phyloP scores from a whole-genome alignment of 2,888 invertebrate species.

The Thymelicus sylvestris region DNA sequence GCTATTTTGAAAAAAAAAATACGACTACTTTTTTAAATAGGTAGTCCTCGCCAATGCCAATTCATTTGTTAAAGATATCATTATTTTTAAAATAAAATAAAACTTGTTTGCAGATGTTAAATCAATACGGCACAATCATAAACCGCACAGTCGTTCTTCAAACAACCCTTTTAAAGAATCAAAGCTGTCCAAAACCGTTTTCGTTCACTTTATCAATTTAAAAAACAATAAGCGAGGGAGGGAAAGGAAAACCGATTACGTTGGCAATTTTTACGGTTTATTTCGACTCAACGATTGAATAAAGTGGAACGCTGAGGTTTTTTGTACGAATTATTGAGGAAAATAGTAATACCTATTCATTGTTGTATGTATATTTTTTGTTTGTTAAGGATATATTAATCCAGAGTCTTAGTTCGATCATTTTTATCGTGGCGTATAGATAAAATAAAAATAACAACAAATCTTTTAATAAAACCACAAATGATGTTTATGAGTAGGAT shows the following conservation, averaged over 20 bases:
- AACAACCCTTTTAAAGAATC: conserved; percentile 33
- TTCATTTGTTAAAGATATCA: too few species aligned
- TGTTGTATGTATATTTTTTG: neutral
- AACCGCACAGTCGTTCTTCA: neutral
- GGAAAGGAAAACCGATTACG: conserved; percentile 33
- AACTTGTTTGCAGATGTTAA: too few species aligned
- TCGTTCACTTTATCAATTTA: conserved; percentile 37
- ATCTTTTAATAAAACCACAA: too few species aligned
- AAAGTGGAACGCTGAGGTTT: conserved; percentile 23
- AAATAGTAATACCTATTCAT: neutral
- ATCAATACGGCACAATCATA: conserved; percentile 12
- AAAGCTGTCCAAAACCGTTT: conserved; percentile 30
- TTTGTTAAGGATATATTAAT: too few species aligned
- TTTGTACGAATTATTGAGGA: conserved; percentile 29
- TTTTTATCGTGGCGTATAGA: too few species aligned
- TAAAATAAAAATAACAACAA: too few species aligned
- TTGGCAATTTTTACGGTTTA: conserved; percentile 32
- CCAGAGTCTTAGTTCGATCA: too few species aligned
- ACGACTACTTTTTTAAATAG: too few species aligned
- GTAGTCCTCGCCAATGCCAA: too few species aligned
- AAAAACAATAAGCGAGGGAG: conserved; percentile 34
- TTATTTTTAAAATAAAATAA: too few species aligned
- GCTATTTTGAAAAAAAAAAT: too few species aligned
- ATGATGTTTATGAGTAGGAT: too few species aligned
- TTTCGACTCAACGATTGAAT: conserved; percentile 32